Conservation (phyloP, 2,113 vertebrate species). For the Periophthalmus modestus region DNA sequence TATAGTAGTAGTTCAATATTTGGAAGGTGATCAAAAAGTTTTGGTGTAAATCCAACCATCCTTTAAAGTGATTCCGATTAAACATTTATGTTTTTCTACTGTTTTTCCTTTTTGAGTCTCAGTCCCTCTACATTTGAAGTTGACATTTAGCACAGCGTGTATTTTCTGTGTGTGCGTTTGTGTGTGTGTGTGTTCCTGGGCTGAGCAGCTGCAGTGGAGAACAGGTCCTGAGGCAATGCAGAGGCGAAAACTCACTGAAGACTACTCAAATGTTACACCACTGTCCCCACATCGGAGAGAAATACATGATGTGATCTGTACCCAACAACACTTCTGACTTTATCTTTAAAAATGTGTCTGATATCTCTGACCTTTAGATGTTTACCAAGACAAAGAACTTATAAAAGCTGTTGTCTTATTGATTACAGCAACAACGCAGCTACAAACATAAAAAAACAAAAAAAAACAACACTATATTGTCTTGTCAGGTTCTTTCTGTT, state of each 20-base stretch:
- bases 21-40: not conserved
- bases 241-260: conserved; percentile 43
- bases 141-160: conserved; percentile 49
- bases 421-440: not conserved
- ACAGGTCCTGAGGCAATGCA: conserved; percentile 45
- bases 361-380: conserved; percentile 15
- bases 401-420: not conserved
- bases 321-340: conserved; percentile 22
- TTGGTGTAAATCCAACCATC: not conserved
- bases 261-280: conserved; percentile 39
- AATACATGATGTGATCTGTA: conserved; percentile 16
- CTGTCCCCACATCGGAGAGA: conserved; percentile 31
- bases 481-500: not conserved
- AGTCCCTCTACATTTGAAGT: conserved; percentile 6
- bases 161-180: conserved; percentile 1
- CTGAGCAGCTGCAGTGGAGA: conserved; percentile 24
- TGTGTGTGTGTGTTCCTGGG: not conserved
- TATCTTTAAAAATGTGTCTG: conserved; percentile 13
- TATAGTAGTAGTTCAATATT: not conserved
- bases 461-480: not conserved
- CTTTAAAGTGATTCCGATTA: not conserved
- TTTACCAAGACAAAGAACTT: conserved; percentile 14
- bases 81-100: not conserved
- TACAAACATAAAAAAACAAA: not conserved
- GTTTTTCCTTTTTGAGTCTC: not conserved